Evolutionary conservation across 2,797 vertebrate species (phyloP), one percentile per base, ranked within the genome.

Genomic region (Euthynnus affinis): DNA sequence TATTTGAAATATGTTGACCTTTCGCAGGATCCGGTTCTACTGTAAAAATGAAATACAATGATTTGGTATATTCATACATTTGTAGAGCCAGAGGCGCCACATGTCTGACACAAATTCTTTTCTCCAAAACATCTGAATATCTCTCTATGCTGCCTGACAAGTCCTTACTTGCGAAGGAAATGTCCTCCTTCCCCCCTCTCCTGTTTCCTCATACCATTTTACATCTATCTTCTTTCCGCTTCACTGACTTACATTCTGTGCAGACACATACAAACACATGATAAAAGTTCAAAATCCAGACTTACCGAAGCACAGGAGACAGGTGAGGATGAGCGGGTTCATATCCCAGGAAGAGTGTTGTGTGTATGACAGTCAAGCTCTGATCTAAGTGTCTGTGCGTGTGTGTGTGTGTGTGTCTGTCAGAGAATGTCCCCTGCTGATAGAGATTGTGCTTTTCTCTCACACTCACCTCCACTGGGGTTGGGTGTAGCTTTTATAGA

Each of bases 251-350:
- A 27, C 62, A 56, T 20, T 37, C 2, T 60, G 32, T 55, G 4
- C 59, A 20, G 53, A 32, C 22, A 63, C 37, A 64, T 34, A 63
- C 56, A 63, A 12, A 55, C 75, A 62, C 23, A 84, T 68, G 86
- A 65, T 9, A 66, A 2, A 78, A 67, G 23, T 48, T 84, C 58
- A 86, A 79, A 79, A 79, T 82, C 59, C 64, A 80, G 71, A 93
- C 94, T 95, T 90, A 96, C 95, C 94, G 25, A 91, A 84, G 87
- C 89, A 95, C 67, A 95, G 80, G 72, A 96, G 90, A 83, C 88
- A 94, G 91, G 86, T 85, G 84, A 94, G 85, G 85, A 91, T 48
- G 81, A 95, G 88, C 74, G 83, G 23, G 91, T 95, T 95, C 95
- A 96, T 96, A 94, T 94, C 94, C 93, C 77, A 86, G 89, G 78